phyloP scores from a whole-genome alignment of 2,797 vertebrate species.

The Paramormyrops hopkinsi region DNA sequence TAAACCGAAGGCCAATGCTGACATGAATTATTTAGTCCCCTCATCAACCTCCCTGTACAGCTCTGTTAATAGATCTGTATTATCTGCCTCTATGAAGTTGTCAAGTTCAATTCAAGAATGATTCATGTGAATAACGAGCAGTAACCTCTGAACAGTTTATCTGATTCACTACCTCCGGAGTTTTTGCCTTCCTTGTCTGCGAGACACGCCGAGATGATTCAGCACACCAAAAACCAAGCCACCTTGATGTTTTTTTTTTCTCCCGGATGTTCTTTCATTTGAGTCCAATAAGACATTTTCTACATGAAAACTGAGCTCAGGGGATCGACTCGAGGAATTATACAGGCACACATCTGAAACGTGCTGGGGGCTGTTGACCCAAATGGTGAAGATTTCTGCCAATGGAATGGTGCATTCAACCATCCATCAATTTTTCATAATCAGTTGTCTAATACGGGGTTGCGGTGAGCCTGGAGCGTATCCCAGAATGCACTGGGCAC shows the following conservation, averaged over 20 bases:
- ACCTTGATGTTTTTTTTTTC: background rate
- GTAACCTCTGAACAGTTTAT: background rate
- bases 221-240: background rate
- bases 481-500: background rate
- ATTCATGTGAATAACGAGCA: constrained; percentile 8
- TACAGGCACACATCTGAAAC: background rate
- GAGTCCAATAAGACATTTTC: background rate
- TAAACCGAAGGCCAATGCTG: background rate
- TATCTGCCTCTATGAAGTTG: background rate
- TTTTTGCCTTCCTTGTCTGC: background rate
- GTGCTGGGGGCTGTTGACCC: background rate
- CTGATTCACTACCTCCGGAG: constrained; percentile 12
- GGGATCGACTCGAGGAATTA: background rate
- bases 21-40: background rate
- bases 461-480: background rate
- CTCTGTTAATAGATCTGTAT: background rate
- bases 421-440: background rate
- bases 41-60: background rate
- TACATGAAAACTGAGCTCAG: background rate
- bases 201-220: background rate
- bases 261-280: background rate
- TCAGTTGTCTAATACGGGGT: background rate
- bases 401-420: background rate
- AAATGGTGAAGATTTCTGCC: background rate
- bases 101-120: background rate